These are phyloP conservation scores for Leptothorax acervorum DNA, from an alignment of 2,888 invertebrate species.

Conservation along the genomic window DNA sequence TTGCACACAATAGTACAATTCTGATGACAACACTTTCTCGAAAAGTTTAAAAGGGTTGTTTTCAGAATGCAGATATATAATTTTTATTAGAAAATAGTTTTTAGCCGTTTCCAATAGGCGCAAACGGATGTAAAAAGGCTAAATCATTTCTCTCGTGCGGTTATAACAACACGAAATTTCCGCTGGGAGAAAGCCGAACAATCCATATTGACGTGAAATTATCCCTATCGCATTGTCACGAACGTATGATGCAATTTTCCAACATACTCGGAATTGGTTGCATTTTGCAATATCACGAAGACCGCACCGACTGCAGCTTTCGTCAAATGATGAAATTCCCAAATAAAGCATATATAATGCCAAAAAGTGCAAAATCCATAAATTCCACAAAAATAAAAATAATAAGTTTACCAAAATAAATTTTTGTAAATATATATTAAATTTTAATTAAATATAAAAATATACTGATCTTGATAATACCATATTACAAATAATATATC, in stretches of 20 bases:
- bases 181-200: constrained; percentile 38
- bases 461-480: neutral
- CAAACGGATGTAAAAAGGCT: neutral
- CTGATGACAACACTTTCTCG: constrained; percentile 25
- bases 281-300: constrained; percentile 33
- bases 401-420: neutral
- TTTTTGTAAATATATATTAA: neutral
- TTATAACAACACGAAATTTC: constrained; percentile 26
- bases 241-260: constrained; percentile 40
- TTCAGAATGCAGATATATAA: neutral
- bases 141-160: constrained; percentile 1
- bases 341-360: neutral
- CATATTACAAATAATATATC: neutral
- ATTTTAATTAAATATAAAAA: neutral
- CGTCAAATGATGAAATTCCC: constrained; percentile 25
- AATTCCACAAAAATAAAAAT: constrained; percentile 16
- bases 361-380: neutral
- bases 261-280: constrained; percentile 31
- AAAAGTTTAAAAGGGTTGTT: neutral
- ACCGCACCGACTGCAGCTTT: neutral
- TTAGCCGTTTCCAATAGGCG: neutral
- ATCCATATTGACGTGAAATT: constrained; percentile 49
- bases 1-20: neutral
- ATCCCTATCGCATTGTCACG: constrained; percentile 45
- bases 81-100: constrained; percentile 29